phyloP scores from a whole-genome alignment of 1,140 invertebrate species.

The Hypsibius dujardini region DNA sequence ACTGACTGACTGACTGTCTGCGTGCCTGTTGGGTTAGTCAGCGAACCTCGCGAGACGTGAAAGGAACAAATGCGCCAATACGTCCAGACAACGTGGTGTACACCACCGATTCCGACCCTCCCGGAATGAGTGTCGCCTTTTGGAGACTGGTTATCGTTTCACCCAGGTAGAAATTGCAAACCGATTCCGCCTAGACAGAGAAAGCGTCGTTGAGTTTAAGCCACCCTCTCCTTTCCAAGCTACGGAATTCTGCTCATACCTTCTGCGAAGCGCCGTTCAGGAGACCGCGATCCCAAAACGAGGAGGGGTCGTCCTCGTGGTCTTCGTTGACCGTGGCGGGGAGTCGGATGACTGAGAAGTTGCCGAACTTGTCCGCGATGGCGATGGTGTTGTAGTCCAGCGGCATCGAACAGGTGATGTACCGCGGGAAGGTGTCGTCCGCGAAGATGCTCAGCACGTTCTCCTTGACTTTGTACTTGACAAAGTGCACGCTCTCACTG shows the following conservation, averaged over 20 bases:
- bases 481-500: conserved; percentile 89
- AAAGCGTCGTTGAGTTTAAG: conserved; percentile 12
- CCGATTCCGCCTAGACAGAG: conserved; percentile 50
- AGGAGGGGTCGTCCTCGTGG: conserved; percentile 95
- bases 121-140: conserved; percentile 87
- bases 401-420: conserved; percentile 77
- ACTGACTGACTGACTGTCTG: too few relatives aligned
- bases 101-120: conserved; percentile 81
- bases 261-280: conserved; percentile 95
- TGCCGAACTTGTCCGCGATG: conserved; percentile 96
- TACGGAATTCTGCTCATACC: conserved; percentile 27
- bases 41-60: conserved; percentile 71
- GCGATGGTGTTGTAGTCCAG: conserved; percentile 93
- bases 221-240: background rate
- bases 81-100: conserved; percentile 89
- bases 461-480: conserved; percentile 81
- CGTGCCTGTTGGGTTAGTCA: background rate
- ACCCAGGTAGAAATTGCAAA: conserved; percentile 83
- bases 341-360: conserved; percentile 66
- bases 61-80: conserved; percentile 87
- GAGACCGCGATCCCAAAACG: conserved; percentile 84
- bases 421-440: conserved; percentile 89
- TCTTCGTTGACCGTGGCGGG: conserved; percentile 81
- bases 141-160: conserved; percentile 57
- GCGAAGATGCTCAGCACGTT: conserved; percentile 96